A percentile compares a stretch with the other conserved stretches of the same genome.
Evolutionary conservation across 1,140 invertebrate genomes (phyloP).

Genomic region (Drosophila sulfurigaster): DNA sequence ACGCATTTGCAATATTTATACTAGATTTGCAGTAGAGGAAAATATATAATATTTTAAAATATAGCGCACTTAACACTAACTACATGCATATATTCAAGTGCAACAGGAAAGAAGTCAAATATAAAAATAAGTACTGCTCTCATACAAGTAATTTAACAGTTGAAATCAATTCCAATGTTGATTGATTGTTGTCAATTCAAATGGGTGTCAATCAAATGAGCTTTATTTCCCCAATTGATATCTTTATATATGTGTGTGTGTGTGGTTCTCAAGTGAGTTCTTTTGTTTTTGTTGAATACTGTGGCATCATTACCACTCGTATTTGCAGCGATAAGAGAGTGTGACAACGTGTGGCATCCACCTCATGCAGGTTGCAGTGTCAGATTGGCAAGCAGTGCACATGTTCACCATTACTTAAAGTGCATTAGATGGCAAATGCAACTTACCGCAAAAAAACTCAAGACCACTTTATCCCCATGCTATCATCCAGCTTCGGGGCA

Average conservation of each 20-base stretch:
- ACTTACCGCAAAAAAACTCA: constrained; percentile 24
- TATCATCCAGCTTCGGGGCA: neutral
- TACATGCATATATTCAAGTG: no score
- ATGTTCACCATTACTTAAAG: constrained; percentile 48
- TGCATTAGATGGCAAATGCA: constrained; percentile 38
- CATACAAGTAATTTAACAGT: no score
- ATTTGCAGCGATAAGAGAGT: constrained; percentile 21
- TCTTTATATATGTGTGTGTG: no score
- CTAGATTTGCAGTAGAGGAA: no score
- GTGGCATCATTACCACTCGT: neutral
- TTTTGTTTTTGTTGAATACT: neutral
- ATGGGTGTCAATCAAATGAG: neutral
- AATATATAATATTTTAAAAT: no score
- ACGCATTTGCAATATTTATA: no score
- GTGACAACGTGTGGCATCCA: constrained; percentile 14
- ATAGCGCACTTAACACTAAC: no score
- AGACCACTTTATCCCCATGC: constrained; percentile 13
- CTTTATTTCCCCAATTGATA: neutral
- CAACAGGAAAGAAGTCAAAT: no score
- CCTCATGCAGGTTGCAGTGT: constrained; percentile 17
- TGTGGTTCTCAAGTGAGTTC: neutral
- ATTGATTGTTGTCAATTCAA: neutral
- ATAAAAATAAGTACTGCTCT: no score
- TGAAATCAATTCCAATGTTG: neutral
- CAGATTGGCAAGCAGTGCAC: constrained; percentile 45